Base-by-base conservation (phyloP, 1,140 invertebrate species). In the Antheraea mylitta region DNA sequence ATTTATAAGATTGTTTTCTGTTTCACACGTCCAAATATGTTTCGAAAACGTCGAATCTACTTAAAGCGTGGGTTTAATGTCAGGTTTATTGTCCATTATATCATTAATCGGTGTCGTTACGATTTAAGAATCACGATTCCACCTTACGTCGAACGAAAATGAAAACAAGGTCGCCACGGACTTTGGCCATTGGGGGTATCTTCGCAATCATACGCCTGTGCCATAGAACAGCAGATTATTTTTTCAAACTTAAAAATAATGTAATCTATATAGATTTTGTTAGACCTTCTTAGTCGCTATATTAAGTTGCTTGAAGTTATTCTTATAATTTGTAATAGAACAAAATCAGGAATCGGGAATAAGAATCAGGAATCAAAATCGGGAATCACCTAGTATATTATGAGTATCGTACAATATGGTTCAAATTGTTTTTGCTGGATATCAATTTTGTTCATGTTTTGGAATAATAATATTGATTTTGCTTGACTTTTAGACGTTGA, bases 111-210 rank as follows among this genome's bases (percentile, higher is more conserved):
- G n/a, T 18, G 11, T 18, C 62, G 37, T 53, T 53, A 53, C 37
- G 38, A 53, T 53, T 53, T 53, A 53, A 9, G 6, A n/a, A 48
- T 53, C 37, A 18, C n/a, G 38, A 65, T 53, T 19, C 38, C 64
- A 48, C 45, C 37, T 13, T 65, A n/a, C 62, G 73, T 64, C 72
- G 72, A 87, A 88, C 77, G 86, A 91, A 89, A 91, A 80, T 72
- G 86, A 89, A 91, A 91, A 83, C 88, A 89, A 89, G 88, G 88
- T 83, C 87, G 83, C 74, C 78, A 85, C 83, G 82, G 80, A 75
- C 73, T 67, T 62, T 84, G 82, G 75, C 81, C 83, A 89, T 91
- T 88, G 83, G 73, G 86, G 80, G 74, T 86, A 83, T 79, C 45
- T 53, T 53, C 45, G 16, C 16, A 53, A 53, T 5, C 16, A 53